Conservation (phyloP, 2,888 invertebrate species). For the Dicyrtoma fusca region DNA sequence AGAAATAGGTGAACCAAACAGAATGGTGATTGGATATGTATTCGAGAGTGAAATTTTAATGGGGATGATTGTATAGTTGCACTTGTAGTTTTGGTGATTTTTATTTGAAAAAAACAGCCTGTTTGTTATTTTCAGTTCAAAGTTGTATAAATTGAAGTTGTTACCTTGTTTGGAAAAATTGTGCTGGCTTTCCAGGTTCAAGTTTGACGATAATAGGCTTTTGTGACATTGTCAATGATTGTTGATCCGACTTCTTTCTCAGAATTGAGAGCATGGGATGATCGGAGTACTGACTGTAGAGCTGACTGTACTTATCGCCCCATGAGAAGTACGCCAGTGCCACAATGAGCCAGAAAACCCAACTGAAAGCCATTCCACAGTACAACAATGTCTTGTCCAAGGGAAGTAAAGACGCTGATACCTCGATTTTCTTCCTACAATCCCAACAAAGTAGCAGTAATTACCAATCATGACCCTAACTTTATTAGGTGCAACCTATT, state of each 20-base stretch:
- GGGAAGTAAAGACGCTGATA: conserved; percentile 35
- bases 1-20: too few relatives aligned
- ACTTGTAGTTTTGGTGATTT: too few relatives aligned
- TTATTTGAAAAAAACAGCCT: too few relatives aligned
- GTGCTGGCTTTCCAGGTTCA: conserved; percentile 26
- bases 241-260: background rate
- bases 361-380: conserved; percentile 46
- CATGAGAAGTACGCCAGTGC: conserved; percentile 49
- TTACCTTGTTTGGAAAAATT: conserved; percentile 23
- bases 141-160: too few relatives aligned
- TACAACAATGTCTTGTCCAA: conserved; percentile 51
- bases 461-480: too few relatives aligned
- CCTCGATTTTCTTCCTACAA: conserved; percentile 19
- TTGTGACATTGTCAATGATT: background rate
- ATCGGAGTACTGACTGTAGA: too few relatives aligned
- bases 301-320: conserved; percentile 13
- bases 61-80: too few relatives aligned
- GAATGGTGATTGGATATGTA: too few relatives aligned
- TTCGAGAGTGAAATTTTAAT: too few relatives aligned
- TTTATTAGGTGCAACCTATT: too few relatives aligned
- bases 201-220: conserved; percentile 24
- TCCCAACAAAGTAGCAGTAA: background rate
- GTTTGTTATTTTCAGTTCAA: too few relatives aligned
- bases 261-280: background rate
- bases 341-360: conserved; percentile 52